These are phyloP conservation scores for Polypedilum pembai DNA, from an alignment of 1,140 invertebrate species.

Conservation along the genomic window DNA sequence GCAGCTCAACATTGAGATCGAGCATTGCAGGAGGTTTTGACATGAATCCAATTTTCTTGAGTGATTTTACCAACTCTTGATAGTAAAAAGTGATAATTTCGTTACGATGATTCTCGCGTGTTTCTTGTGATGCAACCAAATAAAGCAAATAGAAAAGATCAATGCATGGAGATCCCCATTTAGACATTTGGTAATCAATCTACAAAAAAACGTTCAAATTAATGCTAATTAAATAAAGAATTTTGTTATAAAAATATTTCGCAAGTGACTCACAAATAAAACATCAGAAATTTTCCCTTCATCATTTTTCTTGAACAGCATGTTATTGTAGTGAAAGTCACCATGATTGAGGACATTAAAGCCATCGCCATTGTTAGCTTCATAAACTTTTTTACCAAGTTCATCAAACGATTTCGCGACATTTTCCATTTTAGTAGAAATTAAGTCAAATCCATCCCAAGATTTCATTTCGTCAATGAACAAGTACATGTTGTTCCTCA, in stretches of 20 bases:
- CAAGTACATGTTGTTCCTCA: conserved; percentile 2
- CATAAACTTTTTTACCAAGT: not conserved
- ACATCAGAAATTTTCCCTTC: conserved; percentile 44
- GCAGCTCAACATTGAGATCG: not conserved
- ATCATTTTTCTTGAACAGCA: conserved; percentile 53
- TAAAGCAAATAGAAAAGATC: conserved; percentile 41
- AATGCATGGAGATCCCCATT: conserved; percentile 39
- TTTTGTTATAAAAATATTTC: not conserved
- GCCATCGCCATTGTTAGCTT: conserved; percentile 38
- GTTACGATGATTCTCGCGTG: conserved; percentile 39
- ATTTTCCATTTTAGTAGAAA: not conserved
- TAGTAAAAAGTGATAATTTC: conserved; percentile 44
- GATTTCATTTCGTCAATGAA: not conserved
- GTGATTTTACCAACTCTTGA: conserved; percentile 36
- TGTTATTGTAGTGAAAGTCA: conserved; percentile 59
- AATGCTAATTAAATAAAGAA: not conserved
- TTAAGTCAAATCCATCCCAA: not conserved
- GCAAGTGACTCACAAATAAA: conserved; percentile 47
- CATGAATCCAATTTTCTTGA: conserved; percentile 34
- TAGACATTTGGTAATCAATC: conserved; percentile 40
- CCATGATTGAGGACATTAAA: conserved; percentile 57
- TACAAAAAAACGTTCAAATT: conserved; percentile 31
- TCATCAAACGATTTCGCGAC: not conserved
- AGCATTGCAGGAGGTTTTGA: not conserved
- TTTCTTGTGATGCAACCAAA: conserved; percentile 37